phyloP scores from a whole-genome alignment of 1,140 invertebrate genomes.

The Metaphire vulgaris region DNA sequence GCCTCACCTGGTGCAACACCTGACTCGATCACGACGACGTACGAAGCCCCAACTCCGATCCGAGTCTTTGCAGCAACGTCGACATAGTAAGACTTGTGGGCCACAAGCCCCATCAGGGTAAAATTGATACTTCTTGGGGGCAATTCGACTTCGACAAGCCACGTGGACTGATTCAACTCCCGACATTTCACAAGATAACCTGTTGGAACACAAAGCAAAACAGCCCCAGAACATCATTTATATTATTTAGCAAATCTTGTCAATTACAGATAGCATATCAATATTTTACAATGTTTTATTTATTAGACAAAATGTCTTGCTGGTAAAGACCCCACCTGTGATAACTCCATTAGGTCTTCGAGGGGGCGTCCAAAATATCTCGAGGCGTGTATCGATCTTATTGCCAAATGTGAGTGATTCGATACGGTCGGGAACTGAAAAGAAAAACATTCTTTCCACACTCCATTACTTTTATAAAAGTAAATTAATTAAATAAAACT shows the following conservation, averaged over 20 bases:
- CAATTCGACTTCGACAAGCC: not conserved
- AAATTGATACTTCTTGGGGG: not conserved
- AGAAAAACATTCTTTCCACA: too few relatives aligned
- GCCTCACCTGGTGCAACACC: not conserved
- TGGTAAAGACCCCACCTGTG: not conserved
- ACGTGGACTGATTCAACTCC: not conserved
- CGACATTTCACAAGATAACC: not conserved
- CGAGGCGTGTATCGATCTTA: conserved; percentile 81
- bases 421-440: conserved; percentile 71
- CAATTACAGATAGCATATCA: too few relatives aligned
- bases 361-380: conserved; percentile 81
- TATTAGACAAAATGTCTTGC: too few relatives aligned
- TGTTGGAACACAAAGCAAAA: too few relatives aligned
- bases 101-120: not conserved
- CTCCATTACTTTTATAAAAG: too few relatives aligned
- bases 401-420: conserved; percentile 81
- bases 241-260: too few relatives aligned
- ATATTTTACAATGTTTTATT: too few relatives aligned
- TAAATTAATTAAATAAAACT: too few relatives aligned
- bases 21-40: not conserved
- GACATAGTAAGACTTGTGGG: not conserved
- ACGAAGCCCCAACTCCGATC: not conserved
- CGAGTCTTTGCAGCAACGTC: not conserved
- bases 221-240: too few relatives aligned
- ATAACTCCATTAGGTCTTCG: conserved; percentile 77